A percentile compares a stretch with the other conserved stretches of the same genome.
Evolutionary conservation across 2,113 vertebrate genomes (phyloP).

Genomic region (Microcebus griseorufus): DNA sequence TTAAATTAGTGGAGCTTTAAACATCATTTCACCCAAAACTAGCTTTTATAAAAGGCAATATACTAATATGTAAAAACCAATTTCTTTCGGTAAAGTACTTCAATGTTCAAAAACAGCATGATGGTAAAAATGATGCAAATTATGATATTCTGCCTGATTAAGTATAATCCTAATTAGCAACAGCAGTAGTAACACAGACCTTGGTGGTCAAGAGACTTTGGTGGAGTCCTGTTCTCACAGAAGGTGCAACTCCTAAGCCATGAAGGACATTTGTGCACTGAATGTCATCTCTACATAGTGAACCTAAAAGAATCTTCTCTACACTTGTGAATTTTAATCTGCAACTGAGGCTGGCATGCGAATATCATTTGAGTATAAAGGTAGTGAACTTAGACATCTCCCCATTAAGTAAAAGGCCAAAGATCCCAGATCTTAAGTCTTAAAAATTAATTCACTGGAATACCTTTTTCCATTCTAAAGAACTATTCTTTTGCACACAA

Average conservation of each 20-base stretch:
- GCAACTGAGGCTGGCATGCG: background rate
- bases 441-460: background rate
- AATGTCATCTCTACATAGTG: background rate
- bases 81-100: background rate
- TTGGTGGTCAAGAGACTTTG: background rate
- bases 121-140: background rate
- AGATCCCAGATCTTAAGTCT: background rate
- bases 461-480: slow-evolving; percentile 8
- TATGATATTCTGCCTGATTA: background rate
- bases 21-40: background rate
- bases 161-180: background rate
- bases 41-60: slow-evolving; percentile 18
- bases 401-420: background rate
- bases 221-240: background rate
- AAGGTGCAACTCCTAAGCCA: background rate
- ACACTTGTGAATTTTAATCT: slow-evolving; percentile 27
- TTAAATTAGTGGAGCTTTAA: background rate
- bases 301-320: background rate
- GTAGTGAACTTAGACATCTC: background rate
- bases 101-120: background rate
- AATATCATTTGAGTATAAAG: background rate
- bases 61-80: background rate
- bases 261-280: background rate
- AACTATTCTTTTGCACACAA: slow-evolving; percentile 35
- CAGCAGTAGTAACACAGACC: background rate